A percentile compares a stretch with the other conserved stretches of the same genome.
Evolutionary conservation across 1,140 invertebrate species (phyloP).

Genomic region (Trachymyrmex cornetzi): DNA sequence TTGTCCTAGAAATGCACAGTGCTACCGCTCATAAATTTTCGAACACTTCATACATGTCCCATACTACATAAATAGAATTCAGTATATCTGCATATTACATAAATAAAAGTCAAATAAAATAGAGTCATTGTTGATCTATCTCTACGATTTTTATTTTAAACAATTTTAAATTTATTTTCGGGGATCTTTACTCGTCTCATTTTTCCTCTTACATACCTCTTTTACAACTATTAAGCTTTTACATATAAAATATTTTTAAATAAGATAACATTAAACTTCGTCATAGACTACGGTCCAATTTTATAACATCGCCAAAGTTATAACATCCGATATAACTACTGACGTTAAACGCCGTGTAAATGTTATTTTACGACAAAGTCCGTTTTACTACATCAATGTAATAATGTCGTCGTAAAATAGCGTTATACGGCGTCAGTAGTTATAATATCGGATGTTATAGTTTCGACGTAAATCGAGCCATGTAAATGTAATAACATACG

Average conservation of each 20-base stretch:
- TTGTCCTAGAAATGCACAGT: background rate
- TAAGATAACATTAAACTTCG: background rate
- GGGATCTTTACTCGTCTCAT: background rate
- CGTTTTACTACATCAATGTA: too few relatives aligned
- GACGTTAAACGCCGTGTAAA: too few relatives aligned
- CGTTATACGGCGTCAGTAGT: too few relatives aligned
- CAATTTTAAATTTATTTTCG: conserved; percentile 2
- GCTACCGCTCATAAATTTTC: conserved; percentile 35
- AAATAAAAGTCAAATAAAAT: conserved; percentile 2
- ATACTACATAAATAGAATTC: conserved; percentile 14
- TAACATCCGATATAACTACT: too few relatives aligned
- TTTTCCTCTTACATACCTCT: background rate
- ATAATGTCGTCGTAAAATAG: too few relatives aligned
- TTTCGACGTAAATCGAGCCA: too few relatives aligned
- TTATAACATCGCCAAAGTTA: too few relatives aligned
- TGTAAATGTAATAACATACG: too few relatives aligned
- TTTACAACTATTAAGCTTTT: background rate
- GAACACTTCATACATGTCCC: background rate
- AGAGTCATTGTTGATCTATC: background rate
- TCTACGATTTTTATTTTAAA: conserved; percentile 21
- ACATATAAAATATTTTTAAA: background rate
- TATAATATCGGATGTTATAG: too few relatives aligned
- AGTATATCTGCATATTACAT: background rate
- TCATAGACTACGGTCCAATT: too few relatives aligned
- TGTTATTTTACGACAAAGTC: too few relatives aligned